Evolutionary conservation across 2,797 vertebrate genomes (phyloP), one percentile per base, ranked within the genome.

Genomic region (Phrynocephalus vlangalii): DNA sequence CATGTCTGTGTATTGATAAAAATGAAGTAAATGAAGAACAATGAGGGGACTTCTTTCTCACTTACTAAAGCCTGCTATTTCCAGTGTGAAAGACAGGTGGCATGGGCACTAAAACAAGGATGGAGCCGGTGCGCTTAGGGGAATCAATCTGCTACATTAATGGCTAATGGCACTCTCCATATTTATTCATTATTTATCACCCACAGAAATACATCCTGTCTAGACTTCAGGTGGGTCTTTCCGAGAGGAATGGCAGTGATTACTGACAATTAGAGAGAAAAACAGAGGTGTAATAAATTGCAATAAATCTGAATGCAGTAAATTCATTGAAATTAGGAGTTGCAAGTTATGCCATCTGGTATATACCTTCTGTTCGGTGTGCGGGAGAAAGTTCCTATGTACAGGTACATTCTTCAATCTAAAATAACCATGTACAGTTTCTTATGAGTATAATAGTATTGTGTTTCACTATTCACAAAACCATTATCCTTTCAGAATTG

Each of bases 161-260:
- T 0, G 72, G 91, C 89, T 94, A 96, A 95, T 94, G 91, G 89
- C 91, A 92, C 72, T 90, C 91, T 93, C 86, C 89, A 91, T 94
- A 88, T 95, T 95, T 95, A 95, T 96, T 91, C 94, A 95, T 96
- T 96, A 95, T 96, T 96, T 95, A 95, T 94, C 85, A 93, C 89
- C 92, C 88, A 95, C 95, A 93, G 94, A 93, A 96, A 90, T 90
- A 80, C 91, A 90, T 92, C 79, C 92, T 89, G 89, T 96, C 95
- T 95, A 95, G 93, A 95, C 91, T 92, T 84, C 86, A 93, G 88
- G 94, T 89, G 89, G 87, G 60, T 63, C 92, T 95, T 94, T 94
- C 90, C 91, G 86, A 92, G 85, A 86, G 91, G 86, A 92, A 86
- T 91, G 88, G 86, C 89, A 88, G 89, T 94, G 92, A 94, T 94